Percentiles rank a stretch among this genome's conserved stretches.
These are phyloP conservation scores for Phataginus tricuspis DNA, from an alignment of 2,797 vertebrate genomes.

Conservation along the genomic window DNA sequence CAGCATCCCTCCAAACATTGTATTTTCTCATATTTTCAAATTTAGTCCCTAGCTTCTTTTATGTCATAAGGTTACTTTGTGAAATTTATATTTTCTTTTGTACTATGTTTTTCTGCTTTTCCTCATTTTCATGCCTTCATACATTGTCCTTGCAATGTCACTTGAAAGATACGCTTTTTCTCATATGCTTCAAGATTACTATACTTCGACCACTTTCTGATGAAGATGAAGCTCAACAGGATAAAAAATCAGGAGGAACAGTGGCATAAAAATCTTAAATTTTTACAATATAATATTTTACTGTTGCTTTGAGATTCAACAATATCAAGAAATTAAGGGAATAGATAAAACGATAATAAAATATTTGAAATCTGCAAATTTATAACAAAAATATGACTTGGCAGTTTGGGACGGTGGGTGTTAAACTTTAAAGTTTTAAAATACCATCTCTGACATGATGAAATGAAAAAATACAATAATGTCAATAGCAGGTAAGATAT, in stretches of 20 bases:
- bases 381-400: slow-evolving; percentile 19
- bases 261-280: not conserved
- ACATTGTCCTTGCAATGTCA: not conserved
- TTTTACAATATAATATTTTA: not conserved
- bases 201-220: not conserved
- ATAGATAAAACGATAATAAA: not conserved
- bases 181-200: not conserved
- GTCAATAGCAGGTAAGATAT: not conserved
- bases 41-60: not conserved
- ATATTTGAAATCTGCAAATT: not conserved
- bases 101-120: not conserved
- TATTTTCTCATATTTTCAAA: not conserved
- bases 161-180: not conserved
- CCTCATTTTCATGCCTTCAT: not conserved
- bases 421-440: not conserved
- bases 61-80: not conserved
- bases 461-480: slow-evolving; percentile 42
- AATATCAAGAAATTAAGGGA: not conserved
- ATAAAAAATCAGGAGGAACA: not conserved
- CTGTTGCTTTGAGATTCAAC: not conserved
- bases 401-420: not conserved
- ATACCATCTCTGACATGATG: not conserved
- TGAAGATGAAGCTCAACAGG: not conserved
- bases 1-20: not conserved
- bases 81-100: not conserved